Conservation (phyloP, 2,888 invertebrate species). For the Drosophila atroscutellata region DNA sequence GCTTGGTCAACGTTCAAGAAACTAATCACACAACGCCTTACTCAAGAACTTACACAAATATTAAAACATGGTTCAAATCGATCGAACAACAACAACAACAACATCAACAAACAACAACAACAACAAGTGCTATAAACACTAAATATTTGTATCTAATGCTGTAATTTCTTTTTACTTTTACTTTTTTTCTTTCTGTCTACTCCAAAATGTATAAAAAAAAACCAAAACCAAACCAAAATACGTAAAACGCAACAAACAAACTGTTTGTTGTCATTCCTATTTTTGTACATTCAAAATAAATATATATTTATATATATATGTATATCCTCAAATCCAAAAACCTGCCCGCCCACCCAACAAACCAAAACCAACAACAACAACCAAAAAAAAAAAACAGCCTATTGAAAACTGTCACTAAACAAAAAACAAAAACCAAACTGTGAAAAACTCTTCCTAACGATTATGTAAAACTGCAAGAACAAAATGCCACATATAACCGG, state of each 20-base stretch:
- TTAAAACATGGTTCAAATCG: conserved; percentile 36
- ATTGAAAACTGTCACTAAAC: conserved; percentile 66
- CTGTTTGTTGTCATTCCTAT: conserved; percentile 63
- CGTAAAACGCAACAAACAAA: conserved; percentile 39
- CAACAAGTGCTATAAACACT: conserved; percentile 39
- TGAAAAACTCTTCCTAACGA: conserved; percentile 56
- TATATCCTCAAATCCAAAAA: conserved; percentile 18
- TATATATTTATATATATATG: conserved; percentile 23
- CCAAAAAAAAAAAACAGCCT: conserved; percentile 61
- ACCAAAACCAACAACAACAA: conserved; percentile 43
- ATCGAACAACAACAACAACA: conserved; percentile 19
- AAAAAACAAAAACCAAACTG: conserved; percentile 65
- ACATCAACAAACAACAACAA: conserved; percentile 8
- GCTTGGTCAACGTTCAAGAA: conserved; percentile 46
- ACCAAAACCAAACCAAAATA: conserved; percentile 13
- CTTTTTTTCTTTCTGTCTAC: conserved; percentile 78
- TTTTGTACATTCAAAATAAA: conserved; percentile 66
- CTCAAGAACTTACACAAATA: conserved; percentile 21
- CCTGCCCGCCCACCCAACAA: conserved; percentile 34
- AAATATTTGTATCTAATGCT: conserved; percentile 82
- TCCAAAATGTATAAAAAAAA: conserved; percentile 43
- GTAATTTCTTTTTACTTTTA: conserved; percentile 81
- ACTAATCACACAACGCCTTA: conserved; percentile 39
- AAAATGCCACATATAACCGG: conserved; percentile 22
- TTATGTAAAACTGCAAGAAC: conserved; percentile 31